Evolutionary conservation across 2,113 vertebrate genomes (phyloP), one percentile per base, ranked within the genome.

Genomic region (Cichladusa arquata): DNA sequence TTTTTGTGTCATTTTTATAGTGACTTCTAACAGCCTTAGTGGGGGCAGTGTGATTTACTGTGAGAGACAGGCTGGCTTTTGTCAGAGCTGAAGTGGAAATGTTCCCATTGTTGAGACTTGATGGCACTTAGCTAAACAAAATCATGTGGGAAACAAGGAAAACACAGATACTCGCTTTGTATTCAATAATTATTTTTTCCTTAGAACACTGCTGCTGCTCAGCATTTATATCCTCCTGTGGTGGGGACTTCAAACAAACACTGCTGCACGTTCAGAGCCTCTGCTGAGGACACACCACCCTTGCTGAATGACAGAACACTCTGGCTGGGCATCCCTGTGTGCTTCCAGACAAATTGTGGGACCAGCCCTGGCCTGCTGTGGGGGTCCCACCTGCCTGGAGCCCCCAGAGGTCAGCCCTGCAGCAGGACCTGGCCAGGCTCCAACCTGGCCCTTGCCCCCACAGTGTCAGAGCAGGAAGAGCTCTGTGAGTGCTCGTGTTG

Each of bases 51-150:
- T 94, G 97, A 97, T 94, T 97, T 97, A 97, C 96, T 54, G 95
- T 53, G 73, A 90, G 84, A 92, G 88, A 92, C 86, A 61, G 57
- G 76, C 93, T 96, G 13, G 87, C 86, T 80, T 81, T 58, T 91
- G 81, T 96, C 92, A 88, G 95, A 95, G 96, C 66, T 66, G 81
- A 78, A 90, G 94, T 51, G 91, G 93, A 88, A 93, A 93, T 88
- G 78, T 96, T 93, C 97, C 94, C 14, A 90, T 87, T 97, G 96
- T 94, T 95, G 95, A 91, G 69, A 61, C 87, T 97, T 40, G 86
- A 88, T 36, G 23, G 96, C 91, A 97, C 97, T 97, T 88, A 82
- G 96, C 95, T 97, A 97, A 97, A 97, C 94, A 91, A 86, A 90
- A 80, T 44, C 67, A 51, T 29, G 33, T 51, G 48, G 64, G 33